These are phyloP conservation scores for Ditylenchus weischeri DNA, from an alignment of 2,888 invertebrate genomes.

Conservation along the genomic window DNA sequence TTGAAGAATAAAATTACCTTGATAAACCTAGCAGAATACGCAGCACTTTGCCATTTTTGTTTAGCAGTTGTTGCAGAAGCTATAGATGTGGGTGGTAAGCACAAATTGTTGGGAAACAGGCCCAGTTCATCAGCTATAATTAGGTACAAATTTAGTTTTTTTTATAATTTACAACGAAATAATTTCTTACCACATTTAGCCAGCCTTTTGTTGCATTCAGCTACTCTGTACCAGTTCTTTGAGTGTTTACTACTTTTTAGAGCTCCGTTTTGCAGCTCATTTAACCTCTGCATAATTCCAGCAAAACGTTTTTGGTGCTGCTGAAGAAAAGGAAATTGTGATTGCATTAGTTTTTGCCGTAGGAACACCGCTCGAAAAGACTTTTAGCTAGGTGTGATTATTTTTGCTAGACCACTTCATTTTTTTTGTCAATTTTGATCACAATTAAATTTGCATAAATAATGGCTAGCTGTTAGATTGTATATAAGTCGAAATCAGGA, in stretches of 20 bases:
- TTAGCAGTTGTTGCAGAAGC: conserved; percentile 35
- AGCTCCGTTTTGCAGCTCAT: conserved; percentile 58
- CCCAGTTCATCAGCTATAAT: conserved; percentile 53
- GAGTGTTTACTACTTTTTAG: conserved; percentile 32
- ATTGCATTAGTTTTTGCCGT: too few relatives aligned
- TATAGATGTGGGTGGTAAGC: conserved; percentile 27
- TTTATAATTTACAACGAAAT: conserved; percentile 2
- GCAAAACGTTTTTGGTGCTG: conserved; percentile 54
- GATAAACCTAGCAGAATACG: conserved; percentile 51
- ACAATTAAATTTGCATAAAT: too few relatives aligned
- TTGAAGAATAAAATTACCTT: conserved; percentile 24
- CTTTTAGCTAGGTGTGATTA: too few relatives aligned
- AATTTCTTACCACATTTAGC: conserved; percentile 33
- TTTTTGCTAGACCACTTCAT: too few relatives aligned
- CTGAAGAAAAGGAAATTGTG: too few relatives aligned
- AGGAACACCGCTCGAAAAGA: too few relatives aligned
- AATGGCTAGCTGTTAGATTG: too few relatives aligned
- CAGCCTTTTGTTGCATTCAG: conserved; percentile 53
- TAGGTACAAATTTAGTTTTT: not conserved
- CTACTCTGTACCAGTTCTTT: conserved; percentile 56
- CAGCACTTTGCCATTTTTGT: conserved; percentile 51
- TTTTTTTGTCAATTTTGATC: too few relatives aligned
- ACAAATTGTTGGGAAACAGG: conserved; percentile 36
- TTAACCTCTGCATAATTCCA: conserved; percentile 46
- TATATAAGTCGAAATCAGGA: too few relatives aligned